A percentile compares a stretch with the other conserved stretches of the same genome.
phyloP scores from a whole-genome alignment of 2,797 vertebrate genomes.

The Cossypha dichroa region DNA sequence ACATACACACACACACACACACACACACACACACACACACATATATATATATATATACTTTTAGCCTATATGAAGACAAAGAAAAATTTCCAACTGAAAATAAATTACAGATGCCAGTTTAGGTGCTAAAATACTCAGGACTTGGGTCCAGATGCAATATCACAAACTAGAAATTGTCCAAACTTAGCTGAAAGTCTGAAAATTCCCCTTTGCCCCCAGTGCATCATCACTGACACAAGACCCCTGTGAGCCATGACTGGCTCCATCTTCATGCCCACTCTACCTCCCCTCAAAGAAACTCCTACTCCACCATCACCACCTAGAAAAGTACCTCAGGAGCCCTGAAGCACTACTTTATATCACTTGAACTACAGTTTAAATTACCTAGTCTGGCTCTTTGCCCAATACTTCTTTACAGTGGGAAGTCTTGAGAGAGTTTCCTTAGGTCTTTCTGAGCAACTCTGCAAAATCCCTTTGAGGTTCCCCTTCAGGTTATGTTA shows the following conservation, averaged over 20 bases:
- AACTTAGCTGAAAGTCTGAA: not conserved
- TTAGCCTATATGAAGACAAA: not conserved
- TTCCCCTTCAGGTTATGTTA: not conserved
- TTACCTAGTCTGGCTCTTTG: not conserved
- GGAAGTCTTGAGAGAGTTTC: rapidly evolving
- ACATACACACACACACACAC: too few relatives aligned
- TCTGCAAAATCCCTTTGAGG: not conserved
- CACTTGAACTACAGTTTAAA: not conserved
- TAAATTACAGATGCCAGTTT: not conserved
- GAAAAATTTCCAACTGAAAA: not conserved
- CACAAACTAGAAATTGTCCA: not conserved
- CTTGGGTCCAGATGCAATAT: not conserved
- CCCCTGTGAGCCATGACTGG: rapidly evolving
- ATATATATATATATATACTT: too few relatives aligned
- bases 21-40: too few relatives aligned
- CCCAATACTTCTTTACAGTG: not conserved
- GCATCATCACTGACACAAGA: not conserved
- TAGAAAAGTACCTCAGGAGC: not conserved
- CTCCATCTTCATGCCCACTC: not conserved
- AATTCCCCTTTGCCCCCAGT: rapidly evolving
- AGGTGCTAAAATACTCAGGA: not conserved
- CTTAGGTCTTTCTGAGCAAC: not conserved
- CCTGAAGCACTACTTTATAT: not conserved
- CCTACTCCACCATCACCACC: not conserved
- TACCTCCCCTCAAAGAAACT: not conserved